These are phyloP conservation scores for Sylvietta virens DNA, from an alignment of 2,113 vertebrate species.

Conservation along the genomic window DNA sequence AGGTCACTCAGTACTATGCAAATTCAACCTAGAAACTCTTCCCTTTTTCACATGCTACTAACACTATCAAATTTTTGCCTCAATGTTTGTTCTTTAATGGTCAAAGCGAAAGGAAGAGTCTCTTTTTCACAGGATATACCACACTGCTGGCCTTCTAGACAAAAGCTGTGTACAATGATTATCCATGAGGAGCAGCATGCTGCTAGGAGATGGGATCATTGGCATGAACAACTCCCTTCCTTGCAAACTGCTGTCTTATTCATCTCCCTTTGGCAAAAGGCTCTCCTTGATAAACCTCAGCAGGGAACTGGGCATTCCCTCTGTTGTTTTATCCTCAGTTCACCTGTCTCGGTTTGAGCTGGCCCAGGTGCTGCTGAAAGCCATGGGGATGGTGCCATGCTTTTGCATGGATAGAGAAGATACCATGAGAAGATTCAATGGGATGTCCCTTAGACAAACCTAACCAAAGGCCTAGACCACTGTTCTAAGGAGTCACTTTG, in stretches of 20 bases:
- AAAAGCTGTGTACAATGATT: not conserved
- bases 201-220: not conserved
- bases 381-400: fast-evolving
- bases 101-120: not conserved
- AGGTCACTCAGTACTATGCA: not conserved
- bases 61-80: not conserved
- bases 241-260: not conserved
- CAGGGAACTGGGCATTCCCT: not conserved
- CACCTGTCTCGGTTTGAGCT: not conserved
- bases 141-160: not conserved
- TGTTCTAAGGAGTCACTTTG: not conserved
- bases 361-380: not conserved
- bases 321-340: not conserved
- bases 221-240: not conserved
- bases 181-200: not conserved
- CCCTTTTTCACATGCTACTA: not conserved
- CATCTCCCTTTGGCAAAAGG: not conserved
- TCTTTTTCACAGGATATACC: not conserved
- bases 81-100: not conserved
- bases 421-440: not conserved
- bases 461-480: not conserved
- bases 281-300: not conserved
- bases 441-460: not conserved
- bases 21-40: not conserved
- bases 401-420: not conserved